Evolutionary conservation across 2,888 invertebrate species (phyloP).

Genomic region (Lasioglossum calceatum): DNA sequence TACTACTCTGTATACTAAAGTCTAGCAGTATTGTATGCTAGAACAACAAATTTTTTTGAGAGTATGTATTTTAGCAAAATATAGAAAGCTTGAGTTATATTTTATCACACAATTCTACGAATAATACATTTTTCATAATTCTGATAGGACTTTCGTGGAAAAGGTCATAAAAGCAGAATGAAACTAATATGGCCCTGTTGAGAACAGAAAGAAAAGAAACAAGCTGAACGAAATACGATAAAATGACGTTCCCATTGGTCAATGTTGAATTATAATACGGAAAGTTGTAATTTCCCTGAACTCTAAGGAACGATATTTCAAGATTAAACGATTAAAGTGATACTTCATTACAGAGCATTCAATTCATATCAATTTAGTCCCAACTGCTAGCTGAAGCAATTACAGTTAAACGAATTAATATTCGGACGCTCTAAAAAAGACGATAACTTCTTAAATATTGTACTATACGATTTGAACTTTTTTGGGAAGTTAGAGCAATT

Average conservation of each 20-base stretch:
- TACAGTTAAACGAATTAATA: not conserved
- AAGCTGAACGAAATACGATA: slow-evolving; percentile 22
- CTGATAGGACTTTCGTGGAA: not conserved
- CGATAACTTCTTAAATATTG: too few relatives aligned
- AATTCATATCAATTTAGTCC: slow-evolving; percentile 38
- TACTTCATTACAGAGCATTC: slow-evolving; percentile 26
- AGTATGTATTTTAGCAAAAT: too few relatives aligned
- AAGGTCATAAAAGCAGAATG: not conserved
- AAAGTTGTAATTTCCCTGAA: slow-evolving; percentile 39
- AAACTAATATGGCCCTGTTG: not conserved
- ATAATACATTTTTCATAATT: not conserved
- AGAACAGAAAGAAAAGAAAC: not conserved
- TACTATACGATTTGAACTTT: too few relatives aligned
- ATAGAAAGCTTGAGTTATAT: not conserved
- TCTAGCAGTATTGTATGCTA: too few relatives aligned
- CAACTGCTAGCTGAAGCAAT: not conserved
- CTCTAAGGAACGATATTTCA: slow-evolving; percentile 38
- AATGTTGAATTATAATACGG: slow-evolving; percentile 26
- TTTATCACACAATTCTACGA: not conserved
- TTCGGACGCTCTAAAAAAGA: too few relatives aligned
- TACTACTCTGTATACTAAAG: too few relatives aligned
- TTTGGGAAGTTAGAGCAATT: too few relatives aligned
- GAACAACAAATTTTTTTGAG: too few relatives aligned
- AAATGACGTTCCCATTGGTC: slow-evolving; percentile 1
- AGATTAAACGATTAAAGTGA: slow-evolving; percentile 42